A percentile compares a stretch with the other conserved stretches of the same genome.
phyloP scores from a whole-genome alignment of 2,888 invertebrate genomes.

The Caenorhabditis drosophilae region DNA sequence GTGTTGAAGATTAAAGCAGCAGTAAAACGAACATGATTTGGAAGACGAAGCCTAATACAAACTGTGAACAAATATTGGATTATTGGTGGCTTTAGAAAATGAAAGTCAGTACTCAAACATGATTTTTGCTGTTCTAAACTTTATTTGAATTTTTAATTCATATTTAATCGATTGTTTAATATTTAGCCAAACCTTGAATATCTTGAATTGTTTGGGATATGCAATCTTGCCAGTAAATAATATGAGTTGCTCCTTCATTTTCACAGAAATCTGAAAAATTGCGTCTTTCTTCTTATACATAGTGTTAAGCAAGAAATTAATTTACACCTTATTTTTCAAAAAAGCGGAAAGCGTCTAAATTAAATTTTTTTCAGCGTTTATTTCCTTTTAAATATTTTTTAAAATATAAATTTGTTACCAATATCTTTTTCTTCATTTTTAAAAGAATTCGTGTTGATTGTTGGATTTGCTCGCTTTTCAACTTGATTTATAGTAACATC shows the following conservation, averaged over 20 bases:
- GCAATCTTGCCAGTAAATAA: conserved; percentile 41
- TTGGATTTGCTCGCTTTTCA: background rate
- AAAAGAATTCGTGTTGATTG: background rate
- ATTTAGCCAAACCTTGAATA: conserved; percentile 41
- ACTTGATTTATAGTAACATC: background rate
- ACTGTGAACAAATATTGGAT: conserved; percentile 65
- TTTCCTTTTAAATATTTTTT: conserved; percentile 1
- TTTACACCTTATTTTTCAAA: too few relatives aligned
- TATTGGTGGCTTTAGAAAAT: conserved; percentile 49
- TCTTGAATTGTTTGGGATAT: conserved; percentile 26
- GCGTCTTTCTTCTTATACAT: background rate
- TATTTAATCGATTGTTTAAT: background rate
- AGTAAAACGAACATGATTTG: conserved; percentile 58
- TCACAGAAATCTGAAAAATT: conserved; percentile 15
- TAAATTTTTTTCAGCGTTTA: background rate
- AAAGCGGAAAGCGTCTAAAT: background rate
- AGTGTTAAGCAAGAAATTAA: too few relatives aligned
- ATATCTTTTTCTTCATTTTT: background rate
- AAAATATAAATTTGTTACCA: background rate
- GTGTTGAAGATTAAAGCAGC: conserved; percentile 43
- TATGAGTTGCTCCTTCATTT: conserved; percentile 14
- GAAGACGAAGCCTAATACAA: conserved; percentile 61
- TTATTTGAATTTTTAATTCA: too few relatives aligned
- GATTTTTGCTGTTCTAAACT: conserved; percentile 1
- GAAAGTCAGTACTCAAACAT: conserved; percentile 31